A percentile compares a stretch with the other conserved stretches of the same genome.
phyloP scores from a whole-genome alignment of 1,140 invertebrate species.

The Drosophila lacteicornis region DNA sequence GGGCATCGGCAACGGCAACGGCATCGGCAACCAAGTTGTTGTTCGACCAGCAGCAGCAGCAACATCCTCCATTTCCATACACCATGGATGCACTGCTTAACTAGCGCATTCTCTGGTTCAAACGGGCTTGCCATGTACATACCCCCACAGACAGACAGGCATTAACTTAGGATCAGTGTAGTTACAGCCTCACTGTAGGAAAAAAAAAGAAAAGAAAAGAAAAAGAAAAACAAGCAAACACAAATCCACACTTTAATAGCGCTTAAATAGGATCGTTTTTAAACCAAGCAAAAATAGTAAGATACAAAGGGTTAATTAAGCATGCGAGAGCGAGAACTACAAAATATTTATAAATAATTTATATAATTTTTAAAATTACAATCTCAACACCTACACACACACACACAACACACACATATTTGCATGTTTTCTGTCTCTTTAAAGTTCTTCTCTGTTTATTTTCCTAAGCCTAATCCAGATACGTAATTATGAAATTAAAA shows the following conservation, averaged over 20 bases:
- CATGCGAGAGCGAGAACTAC: constrained; percentile 35
- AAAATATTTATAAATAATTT: constrained; percentile 80
- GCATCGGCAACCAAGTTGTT: constrained; percentile 69
- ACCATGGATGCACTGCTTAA: constrained; percentile 88
- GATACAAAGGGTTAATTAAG: constrained; percentile 80
- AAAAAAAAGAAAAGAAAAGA: constrained; percentile 8
- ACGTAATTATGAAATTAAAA: constrained; percentile 76
- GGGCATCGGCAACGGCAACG: constrained; percentile 24
- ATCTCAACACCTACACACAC: constrained; percentile 63
- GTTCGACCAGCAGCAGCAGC: constrained; percentile 68
- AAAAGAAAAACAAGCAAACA: constrained; percentile 47
- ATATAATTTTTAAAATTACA: constrained; percentile 65
- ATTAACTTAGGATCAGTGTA: constrained; percentile 68
- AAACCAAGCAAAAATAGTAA: constrained; percentile 69
- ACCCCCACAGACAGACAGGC: constrained; percentile 39
- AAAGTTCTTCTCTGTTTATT: constrained; percentile 27
- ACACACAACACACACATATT: constrained; percentile 32
- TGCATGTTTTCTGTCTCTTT: constrained; percentile 12
- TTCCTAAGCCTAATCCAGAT: constrained; percentile 54
- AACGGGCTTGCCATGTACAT: constrained; percentile 80
- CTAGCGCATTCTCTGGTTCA: constrained; percentile 80
- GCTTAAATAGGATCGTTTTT: constrained; percentile 77
- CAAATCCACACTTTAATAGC: constrained; percentile 78
- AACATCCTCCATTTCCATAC: constrained; percentile 86
- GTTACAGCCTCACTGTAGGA: constrained; percentile 69